phyloP scores from a whole-genome alignment of 2,113 vertebrate species.

The Potamarius usumacintae region DNA sequence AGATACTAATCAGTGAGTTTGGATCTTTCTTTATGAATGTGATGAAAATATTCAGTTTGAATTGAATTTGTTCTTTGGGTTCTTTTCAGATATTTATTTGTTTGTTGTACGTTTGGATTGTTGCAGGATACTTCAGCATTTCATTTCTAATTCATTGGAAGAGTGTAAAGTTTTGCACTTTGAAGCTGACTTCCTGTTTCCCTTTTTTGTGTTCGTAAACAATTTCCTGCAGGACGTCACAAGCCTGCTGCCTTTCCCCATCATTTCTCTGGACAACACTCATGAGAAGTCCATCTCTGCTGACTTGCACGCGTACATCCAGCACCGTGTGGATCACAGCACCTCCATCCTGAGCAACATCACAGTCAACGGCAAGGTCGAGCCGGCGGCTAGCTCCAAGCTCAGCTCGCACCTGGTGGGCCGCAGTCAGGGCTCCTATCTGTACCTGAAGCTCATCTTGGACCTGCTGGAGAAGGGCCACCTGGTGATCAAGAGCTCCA shows the following conservation, averaged over 20 bases:
- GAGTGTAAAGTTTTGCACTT: background rate
- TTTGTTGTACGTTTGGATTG: background rate
- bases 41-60: background rate
- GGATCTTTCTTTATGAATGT: background rate
- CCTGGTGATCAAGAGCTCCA: constrained; percentile 90
- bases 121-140: background rate
- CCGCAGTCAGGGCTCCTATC: constrained; percentile 91
- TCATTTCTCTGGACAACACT: constrained; percentile 88
- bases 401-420: constrained; percentile 90
- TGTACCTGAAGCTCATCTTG: constrained; percentile 92
- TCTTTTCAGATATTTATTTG: background rate
- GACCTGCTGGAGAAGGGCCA: constrained; percentile 95
- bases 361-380: constrained; percentile 87
- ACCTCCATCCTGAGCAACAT: constrained; percentile 88
- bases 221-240: constrained; percentile 80
- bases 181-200: background rate
- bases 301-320: constrained; percentile 91
- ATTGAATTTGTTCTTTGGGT: background rate
- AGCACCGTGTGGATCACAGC: constrained; percentile 86
- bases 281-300: constrained; percentile 86
- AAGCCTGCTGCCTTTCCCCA: constrained; percentile 80
- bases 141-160: background rate
- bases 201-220: constrained; percentile 3
- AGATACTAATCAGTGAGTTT: background rate
- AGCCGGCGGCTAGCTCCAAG: constrained; percentile 83